A percentile compares a stretch with the other conserved stretches of the same genome.
Evolutionary conservation across 2,888 invertebrate genomes (phyloP).

Genomic region (Gasteruption jaculator): DNA sequence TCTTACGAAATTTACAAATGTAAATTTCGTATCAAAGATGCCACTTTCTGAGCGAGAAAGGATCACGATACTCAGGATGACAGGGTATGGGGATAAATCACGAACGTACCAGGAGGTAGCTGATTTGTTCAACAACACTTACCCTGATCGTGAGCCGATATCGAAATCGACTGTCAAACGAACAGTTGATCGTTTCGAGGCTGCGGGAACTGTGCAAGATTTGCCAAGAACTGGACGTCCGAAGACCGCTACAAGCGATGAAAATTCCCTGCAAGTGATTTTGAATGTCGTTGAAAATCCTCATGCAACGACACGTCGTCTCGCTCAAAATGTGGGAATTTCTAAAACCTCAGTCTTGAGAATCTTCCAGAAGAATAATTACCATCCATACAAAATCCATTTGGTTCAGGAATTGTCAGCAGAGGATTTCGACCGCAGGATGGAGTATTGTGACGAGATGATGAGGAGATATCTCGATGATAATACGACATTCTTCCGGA

Average conservation of each 20-base stretch:
- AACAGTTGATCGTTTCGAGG: constrained; percentile 13
- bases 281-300: constrained; percentile 12
- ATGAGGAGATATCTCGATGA: too few species aligned
- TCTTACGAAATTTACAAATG: too few species aligned
- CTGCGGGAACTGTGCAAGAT: constrained; percentile 9
- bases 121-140: constrained; percentile 7
- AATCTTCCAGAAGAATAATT: too few species aligned
- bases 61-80: constrained; percentile 9
- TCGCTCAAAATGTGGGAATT: too few species aligned
- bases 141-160: constrained; percentile 5
- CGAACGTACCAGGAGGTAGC: constrained; percentile 7
- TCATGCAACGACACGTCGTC: constrained; percentile 2
- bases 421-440: too few species aligned
- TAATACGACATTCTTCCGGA: too few species aligned
- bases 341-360: too few species aligned
- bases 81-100: constrained; percentile 5
- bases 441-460: too few species aligned
- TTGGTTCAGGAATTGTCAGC: too few species aligned
- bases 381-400: too few species aligned
- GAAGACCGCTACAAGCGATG: constrained; percentile 9
- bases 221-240: constrained; percentile 8
- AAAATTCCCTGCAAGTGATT: constrained; percentile 7
- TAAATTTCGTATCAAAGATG: too few species aligned
- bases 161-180: constrained; percentile 6
- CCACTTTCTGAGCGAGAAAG: neutral